Evolutionary conservation across 2,888 invertebrate species (phyloP).

Genomic region (Gymnosoma rotundatum): DNA sequence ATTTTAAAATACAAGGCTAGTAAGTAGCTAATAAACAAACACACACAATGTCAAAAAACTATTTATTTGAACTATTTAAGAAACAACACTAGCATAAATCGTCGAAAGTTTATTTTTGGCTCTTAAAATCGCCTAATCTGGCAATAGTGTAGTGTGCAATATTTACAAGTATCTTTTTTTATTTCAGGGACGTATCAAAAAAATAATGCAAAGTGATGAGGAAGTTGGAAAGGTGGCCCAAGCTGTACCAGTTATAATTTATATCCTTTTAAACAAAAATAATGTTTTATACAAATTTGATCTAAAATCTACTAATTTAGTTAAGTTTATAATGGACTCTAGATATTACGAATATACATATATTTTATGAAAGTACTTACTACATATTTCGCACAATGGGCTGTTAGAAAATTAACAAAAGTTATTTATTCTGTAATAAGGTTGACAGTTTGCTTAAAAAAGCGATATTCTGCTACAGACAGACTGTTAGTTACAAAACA

Average conservation of each 20-base stretch:
- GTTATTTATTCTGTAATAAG: too few species aligned
- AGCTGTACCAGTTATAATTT: constrained; percentile 99
- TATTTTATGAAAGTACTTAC: too few species aligned
- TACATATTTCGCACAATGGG: too few species aligned
- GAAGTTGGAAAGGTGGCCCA: constrained; percentile 99
- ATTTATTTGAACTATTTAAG: constrained; percentile 15
- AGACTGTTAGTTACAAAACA: too few species aligned
- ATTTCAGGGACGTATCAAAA: constrained; percentile 96
- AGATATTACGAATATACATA: too few species aligned
- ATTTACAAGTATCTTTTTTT: constrained; percentile 69
- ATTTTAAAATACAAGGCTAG: constrained; percentile 10
- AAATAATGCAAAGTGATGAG: constrained; percentile 99
- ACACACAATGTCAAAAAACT: neutral
- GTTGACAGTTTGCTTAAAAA: too few species aligned
- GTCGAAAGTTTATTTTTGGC: neutral
- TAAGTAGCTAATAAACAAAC: constrained; percentile 40
- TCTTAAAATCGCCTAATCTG: constrained; percentile 16
- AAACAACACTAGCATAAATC: constrained; percentile 30
- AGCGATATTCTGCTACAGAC: too few species aligned
- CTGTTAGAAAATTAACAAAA: too few species aligned
- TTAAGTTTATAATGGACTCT: too few species aligned
- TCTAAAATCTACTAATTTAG: too few species aligned
- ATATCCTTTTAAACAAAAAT: constrained; percentile 88
- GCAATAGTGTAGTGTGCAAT: neutral
- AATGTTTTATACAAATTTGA: too few species aligned